Evolutionary conservation across 2,888 invertebrate genomes (phyloP).

Genomic region (Hirtodrosophila duncani): DNA sequence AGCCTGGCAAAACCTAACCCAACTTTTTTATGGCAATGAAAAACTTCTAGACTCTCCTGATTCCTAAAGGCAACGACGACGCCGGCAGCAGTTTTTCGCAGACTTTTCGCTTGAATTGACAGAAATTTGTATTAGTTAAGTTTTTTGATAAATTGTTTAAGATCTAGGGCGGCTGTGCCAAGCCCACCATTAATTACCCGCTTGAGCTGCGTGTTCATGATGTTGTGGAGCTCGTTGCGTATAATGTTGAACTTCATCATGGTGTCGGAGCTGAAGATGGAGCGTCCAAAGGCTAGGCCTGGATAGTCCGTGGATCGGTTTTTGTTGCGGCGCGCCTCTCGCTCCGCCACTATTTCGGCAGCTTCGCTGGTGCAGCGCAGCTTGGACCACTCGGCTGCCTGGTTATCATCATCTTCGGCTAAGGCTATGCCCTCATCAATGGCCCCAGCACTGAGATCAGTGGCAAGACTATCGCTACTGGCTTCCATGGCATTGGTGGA

Average conservation of each 20-base stretch:
- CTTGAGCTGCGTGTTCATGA: conserved; percentile 96
- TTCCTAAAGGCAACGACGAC: no score
- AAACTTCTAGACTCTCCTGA: conserved; percentile 7
- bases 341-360: conserved; percentile 91
- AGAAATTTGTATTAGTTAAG: conserved; percentile 25
- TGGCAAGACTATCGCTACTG: conserved; percentile 60
- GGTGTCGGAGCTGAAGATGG: conserved; percentile 96
- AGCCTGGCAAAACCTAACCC: conserved; percentile 55
- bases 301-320: conserved; percentile 94
- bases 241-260: conserved; percentile 99
- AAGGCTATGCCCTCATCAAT: conserved; percentile 80
- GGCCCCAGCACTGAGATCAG: conserved; percentile 56
- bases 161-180: neutral
- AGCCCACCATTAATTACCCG: conserved; percentile 83
- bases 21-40: conserved; percentile 52
- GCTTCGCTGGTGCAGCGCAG: conserved; percentile 93
- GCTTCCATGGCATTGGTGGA: conserved; percentile 46
- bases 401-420: conserved; percentile 84
- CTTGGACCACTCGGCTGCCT: conserved; percentile 88
- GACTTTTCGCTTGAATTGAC: conserved; percentile 15
- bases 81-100: conserved; percentile 9
- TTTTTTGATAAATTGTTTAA: neutral
- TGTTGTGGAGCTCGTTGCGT: conserved; percentile 97
- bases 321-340: conserved; percentile 86
- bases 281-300: conserved; percentile 92